Evolutionary conservation across 2,113 vertebrate genomes (phyloP), one percentile per base, ranked within the genome.

Genomic region (Centropristis striata): DNA sequence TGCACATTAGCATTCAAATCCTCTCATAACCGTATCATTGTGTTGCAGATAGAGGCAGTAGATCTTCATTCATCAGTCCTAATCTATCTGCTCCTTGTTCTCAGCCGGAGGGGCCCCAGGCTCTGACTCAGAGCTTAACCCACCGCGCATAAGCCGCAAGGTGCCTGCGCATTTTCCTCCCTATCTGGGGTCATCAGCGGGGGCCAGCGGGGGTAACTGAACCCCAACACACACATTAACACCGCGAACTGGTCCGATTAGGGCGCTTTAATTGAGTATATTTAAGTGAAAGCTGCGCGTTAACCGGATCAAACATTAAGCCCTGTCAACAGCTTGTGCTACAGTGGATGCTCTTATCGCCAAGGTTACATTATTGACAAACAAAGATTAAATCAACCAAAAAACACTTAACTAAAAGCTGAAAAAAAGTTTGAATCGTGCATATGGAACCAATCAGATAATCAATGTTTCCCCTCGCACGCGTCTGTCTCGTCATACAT

Each of bases 61-160:
- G 86, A 93, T 92, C 86, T 91, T 80, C 84, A 91, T 92, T 92
- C 90, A 90, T 89, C 89, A 81, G 85, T 25, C 69, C 83, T 92
- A 86, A 94, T 94, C 91, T 90, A 90, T 93, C 88, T 88, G 87
- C 85, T 92, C 85, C 90, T 90, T 90, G 90, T 89, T 90, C 91
- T 71, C 84, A 73, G 86, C 84, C 81, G 67, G 81, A 78, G 86
- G 81, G 78, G 81, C 86, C 82, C 84, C 65, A 11, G 69, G 80
- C 80, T 86, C 88, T 91, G 86, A 89, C 81, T 86, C 86, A 83
- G 21, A 86, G 82, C 54, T 90, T 86, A 89, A 90, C 86, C 86
- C 75, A 73, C 84, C 86, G 69, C 84, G 89, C 77, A 61, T 67
- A 67, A 88, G 57, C 88, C 88, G 81, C 86, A 90, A 89, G 85